phyloP scores from a whole-genome alignment of 1,140 invertebrate species.

The Dendroctonus valens region DNA sequence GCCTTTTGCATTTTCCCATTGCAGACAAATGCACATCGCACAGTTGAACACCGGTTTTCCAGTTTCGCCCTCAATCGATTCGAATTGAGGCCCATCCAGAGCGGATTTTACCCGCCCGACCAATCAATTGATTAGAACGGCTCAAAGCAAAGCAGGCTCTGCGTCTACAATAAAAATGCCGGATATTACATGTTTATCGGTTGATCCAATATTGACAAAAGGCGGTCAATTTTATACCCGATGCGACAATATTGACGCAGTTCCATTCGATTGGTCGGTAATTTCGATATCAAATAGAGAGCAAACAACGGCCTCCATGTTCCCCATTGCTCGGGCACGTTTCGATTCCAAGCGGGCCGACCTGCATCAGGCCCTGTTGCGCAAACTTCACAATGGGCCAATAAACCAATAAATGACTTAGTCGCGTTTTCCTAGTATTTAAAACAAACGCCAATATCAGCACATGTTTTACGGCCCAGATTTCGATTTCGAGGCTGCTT shows the following conservation, averaged over 20 bases:
- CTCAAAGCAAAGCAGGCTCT: no score
- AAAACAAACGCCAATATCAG: neutral
- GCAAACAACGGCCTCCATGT: slow-evolving; percentile 14
- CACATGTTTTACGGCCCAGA: neutral
- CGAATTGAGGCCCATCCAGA: no score
- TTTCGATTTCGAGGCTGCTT: slow-evolving; percentile 1
- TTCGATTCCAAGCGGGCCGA: neutral
- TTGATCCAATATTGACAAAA: slow-evolving; percentile 20
- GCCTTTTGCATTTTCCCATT: no score
- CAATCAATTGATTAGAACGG: no score
- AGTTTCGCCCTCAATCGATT: no score
- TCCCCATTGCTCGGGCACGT: neutral
- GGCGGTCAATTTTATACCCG: slow-evolving; percentile 21
- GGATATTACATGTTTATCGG: slow-evolving; percentile 21
- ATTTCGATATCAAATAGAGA: slow-evolving; percentile 22
- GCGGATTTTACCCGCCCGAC: no score
- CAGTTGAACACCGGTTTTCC: no score
- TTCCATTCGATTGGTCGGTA: slow-evolving; percentile 18
- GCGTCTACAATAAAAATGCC: slow-evolving; percentile 6
- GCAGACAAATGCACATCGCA: no score
- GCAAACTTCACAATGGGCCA: neutral
- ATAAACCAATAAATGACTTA: slow-evolving; percentile 2
- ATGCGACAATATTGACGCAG: slow-evolving; percentile 21
- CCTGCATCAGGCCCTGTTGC: neutral
- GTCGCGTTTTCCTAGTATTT: neutral